Evolutionary conservation across 2,888 invertebrate species (phyloP).

Genomic region (Griposia aprilina): DNA sequence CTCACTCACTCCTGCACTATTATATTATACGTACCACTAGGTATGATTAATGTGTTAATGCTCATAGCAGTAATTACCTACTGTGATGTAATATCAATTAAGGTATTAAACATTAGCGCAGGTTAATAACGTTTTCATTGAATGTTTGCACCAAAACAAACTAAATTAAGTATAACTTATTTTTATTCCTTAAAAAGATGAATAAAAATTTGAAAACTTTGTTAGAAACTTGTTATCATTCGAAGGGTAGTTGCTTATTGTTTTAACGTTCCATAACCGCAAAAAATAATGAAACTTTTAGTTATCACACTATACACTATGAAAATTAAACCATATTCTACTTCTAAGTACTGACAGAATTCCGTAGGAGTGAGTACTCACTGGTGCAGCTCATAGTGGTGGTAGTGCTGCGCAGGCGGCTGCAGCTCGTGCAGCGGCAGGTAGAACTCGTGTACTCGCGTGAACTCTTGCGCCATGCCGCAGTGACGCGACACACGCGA

Average conservation of each 20-base stretch:
- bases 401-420: slow-evolving; percentile 69
- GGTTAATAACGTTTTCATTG: slow-evolving; percentile 3
- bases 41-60: slow-evolving; percentile 15
- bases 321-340: neutral
- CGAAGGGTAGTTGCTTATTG: neutral
- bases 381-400: slow-evolving; percentile 73
- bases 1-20: neutral
- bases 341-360: neutral
- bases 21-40: neutral
- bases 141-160: neutral
- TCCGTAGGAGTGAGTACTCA: slow-evolving; percentile 70
- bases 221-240: neutral
- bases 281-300: neutral
- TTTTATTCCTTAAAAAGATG: neutral
- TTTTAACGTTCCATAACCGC: neutral
- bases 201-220: neutral
- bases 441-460: slow-evolving; percentile 78
- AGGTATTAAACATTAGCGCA: slow-evolving; percentile 18
- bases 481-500: slow-evolving; percentile 42
- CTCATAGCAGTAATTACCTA: slow-evolving; percentile 14
- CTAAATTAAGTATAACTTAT: neutral
- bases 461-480: slow-evolving; percentile 78
- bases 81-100: slow-evolving; percentile 31
- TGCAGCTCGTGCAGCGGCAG: slow-evolving; percentile 78
- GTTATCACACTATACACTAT: neutral